Base-by-base conservation (phyloP, 2,113 vertebrate species). In the Peromyscus maniculatus region DNA sequence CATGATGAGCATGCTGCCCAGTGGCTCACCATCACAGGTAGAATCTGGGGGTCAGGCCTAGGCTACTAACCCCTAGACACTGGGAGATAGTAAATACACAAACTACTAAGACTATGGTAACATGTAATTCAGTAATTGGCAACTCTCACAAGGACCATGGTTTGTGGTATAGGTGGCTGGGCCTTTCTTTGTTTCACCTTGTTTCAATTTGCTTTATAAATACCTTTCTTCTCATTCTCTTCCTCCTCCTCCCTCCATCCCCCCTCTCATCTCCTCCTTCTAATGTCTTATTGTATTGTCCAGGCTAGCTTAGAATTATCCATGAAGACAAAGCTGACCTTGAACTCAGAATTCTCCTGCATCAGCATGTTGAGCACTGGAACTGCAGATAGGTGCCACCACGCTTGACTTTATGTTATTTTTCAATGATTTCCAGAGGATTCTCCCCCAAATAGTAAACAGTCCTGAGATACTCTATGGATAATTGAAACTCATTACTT, bases 391-490 rank as follows among this genome's bases (percentile, higher is more conserved):
- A 26, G 11, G 33, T 0, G 7, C 66, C 43, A 33, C 17, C 46
- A n/a, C n/a, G 43, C 46, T 69, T 71, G 64, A 0, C 55, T 21
- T 17, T 2, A 33, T 94, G 7, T 19, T 83, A 33, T 39, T 86
- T 95, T 94, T 67, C 49, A 80, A 39, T 72, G 89, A 67, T 10
- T 82, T 96, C 57, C 28, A 67, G n/a, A 88, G 22, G 28, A 69
- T 43, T 31, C 24, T 59, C 86, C 66, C 52, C 19, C n/a, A 93
- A 92, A 64, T 80, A 87, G 64, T 43, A 87, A 88, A 55, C 88
- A 77, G 78, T 8, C 24, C 33, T 55, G 17, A 36, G n/a, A 84
- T 92, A 19, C 15, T 75, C 64, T 28, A 13, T n/a, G 19, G 33
- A 82, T 82, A 59, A 57, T n/a, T 74, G n/a, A 91, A 69, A 12